A percentile compares a stretch with the other conserved stretches of the same genome.
These are phyloP conservation scores for Anguilla japonica DNA, from an alignment of 2,113 vertebrate genomes.

Conservation along the genomic window DNA sequence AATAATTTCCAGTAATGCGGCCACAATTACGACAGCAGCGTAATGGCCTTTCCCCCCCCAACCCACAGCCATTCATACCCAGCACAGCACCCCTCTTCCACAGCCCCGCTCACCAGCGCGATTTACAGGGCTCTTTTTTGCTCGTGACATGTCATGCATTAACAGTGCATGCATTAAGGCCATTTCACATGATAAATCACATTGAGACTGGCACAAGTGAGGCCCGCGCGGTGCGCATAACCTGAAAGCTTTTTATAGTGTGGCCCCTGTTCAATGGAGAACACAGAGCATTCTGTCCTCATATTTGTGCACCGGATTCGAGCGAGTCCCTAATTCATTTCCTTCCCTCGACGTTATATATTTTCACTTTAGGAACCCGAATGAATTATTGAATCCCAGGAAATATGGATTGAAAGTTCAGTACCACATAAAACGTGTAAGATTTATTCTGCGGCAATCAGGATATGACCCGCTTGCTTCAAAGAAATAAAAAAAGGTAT, in stretches of 20 bases:
- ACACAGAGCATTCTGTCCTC: background rate
- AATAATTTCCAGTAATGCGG: background rate
- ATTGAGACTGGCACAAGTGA: background rate
- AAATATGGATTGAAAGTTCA: background rate
- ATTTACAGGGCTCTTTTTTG: background rate
- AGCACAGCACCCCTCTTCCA: background rate
- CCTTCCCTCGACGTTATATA: background rate
- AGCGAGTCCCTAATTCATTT: background rate
- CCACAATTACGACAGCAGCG: background rate
- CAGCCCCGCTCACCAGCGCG: background rate
- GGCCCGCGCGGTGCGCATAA: background rate
- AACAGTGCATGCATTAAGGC: background rate
- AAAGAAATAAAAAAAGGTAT: background rate
- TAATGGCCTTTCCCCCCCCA: no score
- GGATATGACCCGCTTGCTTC: conserved; percentile 4
- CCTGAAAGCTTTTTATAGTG: background rate
- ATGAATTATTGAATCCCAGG: background rate
- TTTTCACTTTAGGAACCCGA: background rate
- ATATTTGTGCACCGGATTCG: background rate
- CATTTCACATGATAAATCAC: background rate
- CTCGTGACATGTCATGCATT: background rate
- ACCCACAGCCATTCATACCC: background rate
- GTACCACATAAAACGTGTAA: background rate
- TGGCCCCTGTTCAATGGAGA: background rate
- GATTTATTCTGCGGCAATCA: background rate